These are phyloP conservation scores for Fabriciana adippe DNA, from an alignment of 2,888 invertebrate species.

Conservation along the genomic window DNA sequence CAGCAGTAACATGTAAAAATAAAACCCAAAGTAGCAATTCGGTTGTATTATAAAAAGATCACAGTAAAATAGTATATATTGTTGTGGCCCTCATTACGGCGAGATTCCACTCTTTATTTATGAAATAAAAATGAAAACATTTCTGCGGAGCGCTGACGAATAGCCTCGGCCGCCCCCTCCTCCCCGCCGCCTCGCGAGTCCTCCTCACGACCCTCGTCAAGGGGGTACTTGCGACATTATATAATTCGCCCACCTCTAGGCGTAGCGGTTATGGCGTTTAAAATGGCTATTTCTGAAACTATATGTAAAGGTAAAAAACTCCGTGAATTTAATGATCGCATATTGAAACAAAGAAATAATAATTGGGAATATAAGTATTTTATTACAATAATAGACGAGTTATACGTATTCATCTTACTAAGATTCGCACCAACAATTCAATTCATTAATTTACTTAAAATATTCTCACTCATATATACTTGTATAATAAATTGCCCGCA, in stretches of 20 bases:
- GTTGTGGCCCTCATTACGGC: slow-evolving; percentile 60
- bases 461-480: too few species aligned
- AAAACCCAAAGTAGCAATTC: slow-evolving; percentile 20
- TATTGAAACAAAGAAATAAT: too few species aligned
- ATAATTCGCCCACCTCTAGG: slow-evolving; percentile 45
- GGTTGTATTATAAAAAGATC: slow-evolving; percentile 29
- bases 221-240: slow-evolving; percentile 44
- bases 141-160: slow-evolving; percentile 70
- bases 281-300: slow-evolving; percentile 33
- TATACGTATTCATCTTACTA: too few species aligned
- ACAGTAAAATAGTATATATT: slow-evolving; percentile 35
- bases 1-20: slow-evolving; percentile 7
- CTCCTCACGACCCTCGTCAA: slow-evolving; percentile 34
- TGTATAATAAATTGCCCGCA: not conserved
- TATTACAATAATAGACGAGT: too few species aligned
- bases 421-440: too few species aligned
- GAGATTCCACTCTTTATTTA: slow-evolving; percentile 76
- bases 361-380: too few species aligned
- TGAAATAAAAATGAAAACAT: slow-evolving; percentile 82
- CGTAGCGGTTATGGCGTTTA: slow-evolving; percentile 43
- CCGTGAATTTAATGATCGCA: too few species aligned
- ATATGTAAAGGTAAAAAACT: slow-evolving; percentile 12
- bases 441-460: too few species aligned
- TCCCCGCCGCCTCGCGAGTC: slow-evolving; percentile 29
- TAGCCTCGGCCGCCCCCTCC: slow-evolving; percentile 40